A percentile compares a stretch with the other conserved stretches of the same genome.
Conservation (phyloP, 2,113 vertebrate species). For the Larimichthys polyactis region DNA sequence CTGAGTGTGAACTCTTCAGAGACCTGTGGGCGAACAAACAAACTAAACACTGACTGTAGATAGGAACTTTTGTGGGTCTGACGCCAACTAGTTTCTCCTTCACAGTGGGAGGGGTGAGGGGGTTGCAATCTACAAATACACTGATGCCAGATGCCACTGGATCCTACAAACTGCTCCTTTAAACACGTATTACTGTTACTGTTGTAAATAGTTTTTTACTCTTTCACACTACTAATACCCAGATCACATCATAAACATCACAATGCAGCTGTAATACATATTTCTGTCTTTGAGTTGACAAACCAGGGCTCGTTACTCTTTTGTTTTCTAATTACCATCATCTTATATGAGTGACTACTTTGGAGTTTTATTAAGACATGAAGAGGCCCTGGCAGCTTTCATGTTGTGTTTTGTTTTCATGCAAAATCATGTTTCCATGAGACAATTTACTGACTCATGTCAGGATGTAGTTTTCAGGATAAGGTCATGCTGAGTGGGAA, state of each 20-base stretch:
- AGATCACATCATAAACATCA: background rate
- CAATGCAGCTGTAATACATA: background rate
- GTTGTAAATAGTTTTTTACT: no score
- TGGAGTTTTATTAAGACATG: background rate
- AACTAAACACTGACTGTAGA: no score
- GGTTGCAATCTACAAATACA: no score
- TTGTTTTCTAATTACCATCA: background rate
- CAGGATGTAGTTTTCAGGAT: no score
- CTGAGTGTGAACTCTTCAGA: no score
- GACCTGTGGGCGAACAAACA: no score
- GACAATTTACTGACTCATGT: background rate
- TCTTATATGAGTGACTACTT: background rate
- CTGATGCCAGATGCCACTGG: no score
- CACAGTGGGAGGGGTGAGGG: no score
- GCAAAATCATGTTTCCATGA: background rate
- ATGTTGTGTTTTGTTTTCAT: background rate
- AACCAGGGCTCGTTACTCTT: background rate
- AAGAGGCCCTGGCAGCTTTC: background rate
- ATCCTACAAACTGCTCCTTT: background rate
- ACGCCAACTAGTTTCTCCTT: no score
- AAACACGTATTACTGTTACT: no score
- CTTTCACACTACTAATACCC: no score
- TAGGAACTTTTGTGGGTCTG: no score
- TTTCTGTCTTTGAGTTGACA: background rate
- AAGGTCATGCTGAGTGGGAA: background rate